Base-by-base conservation (phyloP, 2,888 invertebrate species). In the Arctia plantaginis region DNA sequence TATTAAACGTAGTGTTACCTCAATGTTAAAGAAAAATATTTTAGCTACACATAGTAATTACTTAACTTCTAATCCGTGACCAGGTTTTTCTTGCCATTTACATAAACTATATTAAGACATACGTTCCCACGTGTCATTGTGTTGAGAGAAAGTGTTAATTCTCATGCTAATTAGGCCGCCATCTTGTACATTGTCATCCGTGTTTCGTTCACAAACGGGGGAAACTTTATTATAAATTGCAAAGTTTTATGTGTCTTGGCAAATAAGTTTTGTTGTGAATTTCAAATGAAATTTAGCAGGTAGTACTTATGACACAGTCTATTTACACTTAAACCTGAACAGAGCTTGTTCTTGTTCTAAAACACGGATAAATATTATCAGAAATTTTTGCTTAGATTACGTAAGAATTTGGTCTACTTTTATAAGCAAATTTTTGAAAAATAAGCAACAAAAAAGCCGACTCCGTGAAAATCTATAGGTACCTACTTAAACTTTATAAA, bases 131-230 rank as follows among this genome's bases (percentile, higher is more conserved):
- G 18, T 35, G 20, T 23, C 73, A 65, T 73, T 69, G 73, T 74
- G 20, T 13, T 7, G 62, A 77, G 82, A 73, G 82, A 82, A 80
- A 82, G 82, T 79, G 69, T 0, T 35, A 35, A 33, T 77, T 80
- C 77, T 55, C 79, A 80, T 79, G 69, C 62, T 77, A 82, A 82
- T 66, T 76, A 65, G 64, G 62, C 51, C 23, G 72, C 74, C 77
- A 79, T 79, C 64, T 80, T 79, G 79, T 44, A 47, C 39, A 65
- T 68, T 74, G 70, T 70, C 69, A 74, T 69, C n/a, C 30, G 69
- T 51, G 27, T 59, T 67, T 51, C 64, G 69, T 73, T 73, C 44
- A 71, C 33, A 65, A 76, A 76, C 69, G 68, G 64, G 51, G 68
- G 73, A 69, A 69, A 76, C 69, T 69, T 51, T 69, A 13, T 55